Conservation (phyloP, 2,113 vertebrate genomes). For the Vireo altiloquus region DNA sequence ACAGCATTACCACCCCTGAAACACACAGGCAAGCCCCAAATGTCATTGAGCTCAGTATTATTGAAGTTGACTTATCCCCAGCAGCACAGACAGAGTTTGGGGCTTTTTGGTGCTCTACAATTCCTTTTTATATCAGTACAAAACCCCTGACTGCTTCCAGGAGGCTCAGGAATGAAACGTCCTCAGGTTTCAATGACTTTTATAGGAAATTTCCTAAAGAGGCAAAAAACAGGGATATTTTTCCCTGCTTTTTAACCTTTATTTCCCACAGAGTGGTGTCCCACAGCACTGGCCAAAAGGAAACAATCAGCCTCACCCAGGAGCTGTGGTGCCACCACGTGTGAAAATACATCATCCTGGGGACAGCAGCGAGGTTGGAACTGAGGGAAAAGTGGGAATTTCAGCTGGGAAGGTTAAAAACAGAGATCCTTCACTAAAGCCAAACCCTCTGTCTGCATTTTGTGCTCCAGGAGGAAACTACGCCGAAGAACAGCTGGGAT, state of each 20-base stretch:
- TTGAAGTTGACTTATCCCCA: not conserved
- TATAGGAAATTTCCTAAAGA: not conserved
- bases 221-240: not conserved
- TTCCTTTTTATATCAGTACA: not conserved
- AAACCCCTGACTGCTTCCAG: not conserved
- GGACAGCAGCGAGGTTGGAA: not conserved
- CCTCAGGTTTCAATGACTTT: not conserved
- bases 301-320: not conserved
- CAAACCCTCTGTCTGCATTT: not conserved
- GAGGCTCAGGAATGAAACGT: not conserved
- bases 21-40: not conserved
- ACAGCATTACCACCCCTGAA: not conserved
- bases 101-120: not conserved
- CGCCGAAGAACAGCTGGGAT: fast-evolving
- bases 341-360: not conserved
- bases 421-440: not conserved
- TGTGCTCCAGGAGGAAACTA: not conserved
- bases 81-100: not conserved
- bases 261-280: not conserved
- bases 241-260: not conserved
- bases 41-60: not conserved
- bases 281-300: not conserved
- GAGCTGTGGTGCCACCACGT: slow-evolving; percentile 15
- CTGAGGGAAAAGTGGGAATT: not conserved
- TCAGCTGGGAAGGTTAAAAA: not conserved